Evolutionary conservation across 2,113 vertebrate genomes (phyloP).

Genomic region (Pavo muticus): DNA sequence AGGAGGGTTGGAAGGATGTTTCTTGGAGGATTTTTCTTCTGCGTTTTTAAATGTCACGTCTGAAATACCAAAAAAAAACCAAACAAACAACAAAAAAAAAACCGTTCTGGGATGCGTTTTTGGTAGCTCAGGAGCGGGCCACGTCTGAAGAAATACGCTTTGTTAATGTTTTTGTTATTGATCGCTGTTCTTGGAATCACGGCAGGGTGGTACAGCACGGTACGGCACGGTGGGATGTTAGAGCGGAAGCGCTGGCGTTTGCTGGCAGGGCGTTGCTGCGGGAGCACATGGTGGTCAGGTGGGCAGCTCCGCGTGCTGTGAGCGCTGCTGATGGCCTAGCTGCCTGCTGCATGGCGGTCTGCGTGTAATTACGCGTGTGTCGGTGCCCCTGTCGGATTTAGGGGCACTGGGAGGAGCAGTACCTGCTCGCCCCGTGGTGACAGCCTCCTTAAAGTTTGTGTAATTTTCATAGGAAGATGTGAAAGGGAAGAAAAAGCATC

Average conservation of each 20-base stretch:
- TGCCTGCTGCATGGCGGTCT: not conserved
- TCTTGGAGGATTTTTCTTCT: no score
- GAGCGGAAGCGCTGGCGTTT: rapidly evolving
- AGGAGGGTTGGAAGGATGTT: not conserved
- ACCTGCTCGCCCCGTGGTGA: rapidly evolving
- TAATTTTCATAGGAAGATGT: not conserved
- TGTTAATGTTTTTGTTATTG: no score
- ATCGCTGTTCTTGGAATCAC: not conserved
- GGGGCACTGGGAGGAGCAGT: rapidly evolving
- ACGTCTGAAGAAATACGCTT: no score
- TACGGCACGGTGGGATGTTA: not conserved
- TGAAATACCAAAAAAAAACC: not conserved
- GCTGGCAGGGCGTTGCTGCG: no score
- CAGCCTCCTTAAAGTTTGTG: not conserved
- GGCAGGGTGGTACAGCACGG: rapidly evolving
- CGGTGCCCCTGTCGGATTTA: rapidly evolving
- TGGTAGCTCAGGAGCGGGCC: not conserved
- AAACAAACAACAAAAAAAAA: no score
- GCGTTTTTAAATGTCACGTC: not conserved
- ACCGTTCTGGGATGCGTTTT: rapidly evolving
- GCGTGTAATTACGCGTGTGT: rapidly evolving
- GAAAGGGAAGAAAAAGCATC: not conserved
- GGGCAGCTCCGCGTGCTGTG: not conserved
- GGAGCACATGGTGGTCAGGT: no score
- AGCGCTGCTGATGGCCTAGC: not conserved